Evolutionary conservation across 2,888 invertebrate genomes (phyloP).

Genomic region (Adelphocoris suturalis): DNA sequence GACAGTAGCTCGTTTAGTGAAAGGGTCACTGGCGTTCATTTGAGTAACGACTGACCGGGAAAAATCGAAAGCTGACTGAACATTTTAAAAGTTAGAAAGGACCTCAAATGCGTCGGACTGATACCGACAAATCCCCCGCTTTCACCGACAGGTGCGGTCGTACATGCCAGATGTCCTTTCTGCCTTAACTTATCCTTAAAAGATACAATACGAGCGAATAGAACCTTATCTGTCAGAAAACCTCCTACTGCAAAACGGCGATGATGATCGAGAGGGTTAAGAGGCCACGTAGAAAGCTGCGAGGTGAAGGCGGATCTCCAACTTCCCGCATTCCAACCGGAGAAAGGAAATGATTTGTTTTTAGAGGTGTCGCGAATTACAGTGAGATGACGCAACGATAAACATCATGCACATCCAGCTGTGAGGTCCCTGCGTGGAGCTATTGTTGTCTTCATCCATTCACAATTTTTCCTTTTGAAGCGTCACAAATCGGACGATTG

Average conservation of each 20-base stretch:
- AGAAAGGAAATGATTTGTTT: slow-evolving; percentile 11
- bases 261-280: not conserved
- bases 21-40: not conserved
- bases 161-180: not conserved
- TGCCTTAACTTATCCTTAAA: not conserved
- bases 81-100: not conserved
- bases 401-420: too few relatives aligned
- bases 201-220: too few relatives aligned
- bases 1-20: not conserved
- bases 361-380: not conserved
- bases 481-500: too few relatives aligned
- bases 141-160: not conserved
- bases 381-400: too few relatives aligned
- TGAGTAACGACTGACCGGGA: not conserved
- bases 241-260: not conserved
- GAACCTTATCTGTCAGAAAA: too few relatives aligned
- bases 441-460: too few relatives aligned
- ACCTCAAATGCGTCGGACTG: not conserved
- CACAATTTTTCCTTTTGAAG: too few relatives aligned
- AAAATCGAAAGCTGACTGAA: slow-evolving; percentile 6
- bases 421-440: too few relatives aligned
- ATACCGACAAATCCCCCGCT: not conserved
- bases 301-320: not conserved
- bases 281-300: slow-evolving; percentile 1
- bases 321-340: slow-evolving; percentile 19